Base-by-base conservation (phyloP, 2,888 invertebrate species). In the Athetis lepigone region DNA sequence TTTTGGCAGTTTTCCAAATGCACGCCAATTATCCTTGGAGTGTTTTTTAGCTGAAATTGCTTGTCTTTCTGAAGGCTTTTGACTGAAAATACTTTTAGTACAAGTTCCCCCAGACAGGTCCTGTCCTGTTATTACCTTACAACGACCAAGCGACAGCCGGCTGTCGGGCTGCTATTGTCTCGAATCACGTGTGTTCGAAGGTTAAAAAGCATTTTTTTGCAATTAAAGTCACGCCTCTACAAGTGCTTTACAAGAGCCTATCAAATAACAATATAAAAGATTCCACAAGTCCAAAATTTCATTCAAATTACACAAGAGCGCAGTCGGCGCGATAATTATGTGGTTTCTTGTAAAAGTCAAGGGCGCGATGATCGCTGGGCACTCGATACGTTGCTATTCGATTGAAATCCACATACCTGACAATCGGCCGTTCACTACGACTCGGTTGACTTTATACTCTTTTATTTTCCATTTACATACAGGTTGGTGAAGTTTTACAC, bases 261-360 rank as follows among this genome's bases (percentile, higher is more conserved):
- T 42, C 47, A 56, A 56, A 67, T 49, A 59, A 37, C 42, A 63
- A 65, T 60, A 65, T 60, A 50, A 67, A 65, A 60, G 56, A 63
- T 57, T 60, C 47, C 60, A 65, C 57, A 37, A 50, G 50, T 73
- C 57, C 54, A 45, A 71, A 81, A 71, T 62, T 66, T 56, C 62
- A 37, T 29, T 47, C 49, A 54, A 58, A 70, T 81, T 78, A 61
- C 79, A 49, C 65, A 65, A 65, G n/a, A 57, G 55, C 65, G 51
- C 43, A 70, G 42, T 39, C 49, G 54, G 40, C 42, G 25, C 54
- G 65, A 47, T 82, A 80, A 84, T 82, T 81, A 79, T 27, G 51
- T 55, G 80, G 70, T 79, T 67, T 72, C 72, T 81, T 75, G 52
- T 83, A 85, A 87, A 88, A 80, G 86, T 87, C 87, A 88, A 88